Evolutionary conservation across 2,797 vertebrate species (phyloP), one percentile per base, ranked within the genome.

Genomic region (Tenualosa ilisha): DNA sequence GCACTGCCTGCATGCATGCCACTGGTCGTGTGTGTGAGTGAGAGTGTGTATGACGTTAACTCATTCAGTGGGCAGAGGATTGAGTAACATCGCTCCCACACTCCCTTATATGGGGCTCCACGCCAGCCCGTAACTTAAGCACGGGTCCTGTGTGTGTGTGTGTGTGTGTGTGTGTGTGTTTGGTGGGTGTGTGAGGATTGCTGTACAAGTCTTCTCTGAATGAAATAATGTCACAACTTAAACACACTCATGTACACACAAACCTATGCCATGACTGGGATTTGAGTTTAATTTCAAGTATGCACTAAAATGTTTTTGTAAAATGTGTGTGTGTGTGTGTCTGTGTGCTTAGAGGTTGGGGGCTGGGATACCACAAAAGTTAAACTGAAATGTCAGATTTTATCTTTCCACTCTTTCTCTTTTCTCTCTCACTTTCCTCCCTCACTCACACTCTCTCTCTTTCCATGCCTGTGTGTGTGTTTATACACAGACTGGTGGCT

Each of bases 401-500:
- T 40, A 72, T 37, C 65, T 72, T 37, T 24, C 26, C 65, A 37
- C 65, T 72, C 63, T 9, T 11, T 65, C 26, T 37, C 65, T 68
- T 26, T 31, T 31, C 63, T 61, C 56, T n/a, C 56, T 61, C 56
- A 6, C 61, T 26, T 5, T n/a, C 24, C 11, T 37, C 65, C 12
- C 63, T 61, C 56, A 7, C 56, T 61, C 56, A 6, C 61, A 11
- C 12, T 31, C 26, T 31, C 65, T 31, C 65, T 31, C 26, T 4
- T 26, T 1, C 65, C 13, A 3, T 72, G 11, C 37, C 65, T 40
- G 15, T 72, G 26, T 26, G 82, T 86, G 88, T 93, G 88, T 93
- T 94, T 72, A 72, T 93, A 90, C 87, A 63, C 94, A 84, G 91
- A 89, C 87, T 84, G 68, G 89, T 88, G 87, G 90, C 91, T 94